Conservation (phyloP, 2,797 vertebrate species). For the Myripristis murdjan region DNA sequence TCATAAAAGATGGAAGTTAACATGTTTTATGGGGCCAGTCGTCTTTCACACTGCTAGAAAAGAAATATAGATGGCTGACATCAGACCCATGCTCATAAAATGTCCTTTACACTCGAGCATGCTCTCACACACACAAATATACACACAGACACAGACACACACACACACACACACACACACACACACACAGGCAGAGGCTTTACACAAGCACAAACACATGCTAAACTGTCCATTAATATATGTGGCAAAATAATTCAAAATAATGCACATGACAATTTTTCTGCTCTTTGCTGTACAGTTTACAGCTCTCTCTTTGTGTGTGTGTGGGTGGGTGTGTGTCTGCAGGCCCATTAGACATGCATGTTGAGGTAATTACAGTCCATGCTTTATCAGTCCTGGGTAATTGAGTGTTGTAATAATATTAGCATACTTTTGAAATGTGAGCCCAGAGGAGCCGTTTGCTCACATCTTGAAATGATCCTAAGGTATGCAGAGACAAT, state of each 20-base stretch:
- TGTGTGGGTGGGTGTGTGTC: not conserved
- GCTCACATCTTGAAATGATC: slow-evolving; percentile 73
- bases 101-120: not conserved
- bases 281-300: not conserved
- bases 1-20: slow-evolving; percentile 24
- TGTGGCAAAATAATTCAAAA: slow-evolving; percentile 16
- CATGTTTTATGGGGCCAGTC: slow-evolving; percentile 30
- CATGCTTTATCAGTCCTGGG: slow-evolving; percentile 32
- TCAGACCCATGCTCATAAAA: slow-evolving; percentile 16
- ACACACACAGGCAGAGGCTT: too few relatives aligned
- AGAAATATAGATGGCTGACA: slow-evolving; percentile 19
- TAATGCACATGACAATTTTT: not conserved
- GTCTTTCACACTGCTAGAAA: slow-evolving; percentile 20
- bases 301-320: not conserved
- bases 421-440: slow-evolving; percentile 64
- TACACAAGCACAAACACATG: slow-evolving; percentile 5
- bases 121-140: slow-evolving; percentile 1
- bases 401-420: slow-evolving; percentile 65
- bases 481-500: slow-evolving; percentile 61
- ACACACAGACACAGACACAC: slow-evolving; percentile 1
- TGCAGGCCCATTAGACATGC: not conserved
- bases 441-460: slow-evolving; percentile 51
- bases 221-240: slow-evolving; percentile 13
- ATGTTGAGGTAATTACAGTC: slow-evolving; percentile 38
- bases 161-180: too few relatives aligned